Percentiles rank a stretch among this genome's conserved stretches.
Evolutionary conservation across 2,113 vertebrate genomes (phyloP).

Genomic region (Blennius ocellaris): DNA sequence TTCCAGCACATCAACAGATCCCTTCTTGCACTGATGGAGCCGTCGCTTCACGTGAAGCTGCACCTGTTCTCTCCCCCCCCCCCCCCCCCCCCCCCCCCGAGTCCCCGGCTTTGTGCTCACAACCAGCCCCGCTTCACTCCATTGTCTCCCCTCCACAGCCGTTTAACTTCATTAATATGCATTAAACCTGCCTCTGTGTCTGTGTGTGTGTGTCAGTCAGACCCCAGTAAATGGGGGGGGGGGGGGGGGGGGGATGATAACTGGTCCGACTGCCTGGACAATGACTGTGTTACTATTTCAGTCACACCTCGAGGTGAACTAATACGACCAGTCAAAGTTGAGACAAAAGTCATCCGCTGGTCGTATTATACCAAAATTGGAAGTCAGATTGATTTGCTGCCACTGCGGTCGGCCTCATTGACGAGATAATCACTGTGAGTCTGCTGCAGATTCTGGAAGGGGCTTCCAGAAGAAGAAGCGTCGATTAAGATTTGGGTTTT

Average conservation of each 20-base stretch:
- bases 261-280: constrained; percentile 47
- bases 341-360: constrained; percentile 51
- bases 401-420: constrained; percentile 9
- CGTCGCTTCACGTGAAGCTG: constrained; percentile 50
- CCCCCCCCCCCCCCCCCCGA: constrained; percentile 57
- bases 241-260: constrained; percentile 28
- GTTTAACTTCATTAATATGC: constrained; percentile 82
- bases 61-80: constrained; percentile 70
- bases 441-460: neutral
- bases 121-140: constrained; percentile 47
- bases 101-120: constrained; percentile 64
- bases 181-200: constrained; percentile 68
- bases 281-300: constrained; percentile 57
- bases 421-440: constrained; percentile 28
- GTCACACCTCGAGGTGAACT: constrained; percentile 45
- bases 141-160: constrained; percentile 72
- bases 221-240: constrained; percentile 32
- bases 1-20: constrained; percentile 13
- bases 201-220: constrained; percentile 40
- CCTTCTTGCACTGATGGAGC: constrained; percentile 44
- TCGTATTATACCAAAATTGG: constrained; percentile 34
- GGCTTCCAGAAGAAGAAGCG: neutral
- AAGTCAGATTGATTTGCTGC: constrained; percentile 9
- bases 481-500: too few relatives aligned
- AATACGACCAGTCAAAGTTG: constrained; percentile 40